Percentiles rank a stretch among this genome's conserved stretches.
Conservation (phyloP, 1,140 invertebrate genomes). For the Lucilia cuprina region DNA sequence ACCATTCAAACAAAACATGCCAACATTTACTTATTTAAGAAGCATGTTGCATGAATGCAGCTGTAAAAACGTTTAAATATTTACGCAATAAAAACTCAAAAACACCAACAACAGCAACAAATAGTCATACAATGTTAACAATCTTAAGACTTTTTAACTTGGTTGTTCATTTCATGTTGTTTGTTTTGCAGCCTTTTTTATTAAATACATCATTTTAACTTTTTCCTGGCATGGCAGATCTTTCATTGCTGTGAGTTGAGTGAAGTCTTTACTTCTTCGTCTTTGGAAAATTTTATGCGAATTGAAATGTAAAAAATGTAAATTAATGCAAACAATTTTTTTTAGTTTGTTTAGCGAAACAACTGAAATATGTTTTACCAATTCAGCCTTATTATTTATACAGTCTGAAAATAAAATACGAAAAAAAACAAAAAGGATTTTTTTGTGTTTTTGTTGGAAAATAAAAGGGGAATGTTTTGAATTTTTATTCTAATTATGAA, state of each 20-base stretch:
- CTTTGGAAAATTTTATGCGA: conserved; percentile 33
- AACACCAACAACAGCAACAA: conserved; percentile 5
- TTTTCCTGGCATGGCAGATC: neutral
- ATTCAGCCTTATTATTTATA: conserved; percentile 30
- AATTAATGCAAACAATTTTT: conserved; percentile 31
- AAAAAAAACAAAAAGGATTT: conserved; percentile 1
- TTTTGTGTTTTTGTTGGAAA: neutral
- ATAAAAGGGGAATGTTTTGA: conserved; percentile 9
- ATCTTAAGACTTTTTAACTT: conserved; percentile 10
- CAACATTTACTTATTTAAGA: neutral
- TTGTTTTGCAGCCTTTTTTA: neutral
- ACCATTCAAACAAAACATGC: neutral
- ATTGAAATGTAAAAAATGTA: conserved; percentile 35
- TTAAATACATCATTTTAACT: conserved; percentile 27
- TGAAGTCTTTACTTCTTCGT: neutral
- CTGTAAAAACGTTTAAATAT: conserved; percentile 34
- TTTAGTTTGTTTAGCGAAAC: conserved; percentile 1
- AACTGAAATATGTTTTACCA: neutral
- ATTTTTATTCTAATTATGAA: conserved; percentile 32
- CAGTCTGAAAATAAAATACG: neutral
- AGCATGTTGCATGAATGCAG: neutral
- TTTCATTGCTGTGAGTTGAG: conserved; percentile 12
- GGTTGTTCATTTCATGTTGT: neutral
- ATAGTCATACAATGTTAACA: conserved; percentile 2
- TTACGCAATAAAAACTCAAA: conserved; percentile 23